Evolutionary conservation across 1,140 invertebrate genomes (phyloP).

Genomic region (Belonocnema kinseyi): DNA sequence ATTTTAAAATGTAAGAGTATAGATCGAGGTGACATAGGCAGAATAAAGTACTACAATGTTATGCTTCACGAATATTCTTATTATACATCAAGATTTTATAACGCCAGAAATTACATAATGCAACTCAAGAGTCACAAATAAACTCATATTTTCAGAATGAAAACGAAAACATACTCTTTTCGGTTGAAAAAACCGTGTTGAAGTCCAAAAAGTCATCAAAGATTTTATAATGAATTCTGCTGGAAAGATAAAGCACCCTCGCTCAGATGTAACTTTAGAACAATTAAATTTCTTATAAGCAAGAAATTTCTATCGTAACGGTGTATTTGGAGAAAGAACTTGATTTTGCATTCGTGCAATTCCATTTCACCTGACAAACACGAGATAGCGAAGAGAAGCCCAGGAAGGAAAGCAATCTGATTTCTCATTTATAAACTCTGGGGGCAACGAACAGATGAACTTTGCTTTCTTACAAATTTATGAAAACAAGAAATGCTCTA

Average conservation of each 20-base stretch:
- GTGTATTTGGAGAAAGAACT: not conserved
- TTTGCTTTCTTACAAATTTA: slow-evolving; percentile 20
- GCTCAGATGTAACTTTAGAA: not conserved
- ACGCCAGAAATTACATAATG: not conserved
- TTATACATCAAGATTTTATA: slow-evolving; percentile 16
- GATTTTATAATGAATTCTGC: not conserved
- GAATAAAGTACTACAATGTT: not conserved
- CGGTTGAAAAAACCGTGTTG: not conserved
- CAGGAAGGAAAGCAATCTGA: slow-evolving; percentile 7
- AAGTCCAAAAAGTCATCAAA: not conserved
- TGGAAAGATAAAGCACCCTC: not conserved
- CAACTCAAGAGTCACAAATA: not conserved
- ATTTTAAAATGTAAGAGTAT: not conserved
- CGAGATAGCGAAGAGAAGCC: not conserved
- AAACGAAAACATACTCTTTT: not conserved
- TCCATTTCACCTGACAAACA: slow-evolving; percentile 23
- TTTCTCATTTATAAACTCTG: slow-evolving; percentile 24
- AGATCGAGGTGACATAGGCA: not conserved
- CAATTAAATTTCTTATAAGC: not conserved
- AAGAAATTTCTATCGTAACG: not conserved
- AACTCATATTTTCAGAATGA: not conserved
- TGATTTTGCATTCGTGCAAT: slow-evolving; percentile 14
- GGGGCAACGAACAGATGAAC: slow-evolving; percentile 4
- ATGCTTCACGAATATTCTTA: slow-evolving; percentile 4
- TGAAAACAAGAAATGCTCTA: not conserved